Evolutionary conservation across 2,113 vertebrate genomes (phyloP).

Genomic region (Salvator merianae): DNA sequence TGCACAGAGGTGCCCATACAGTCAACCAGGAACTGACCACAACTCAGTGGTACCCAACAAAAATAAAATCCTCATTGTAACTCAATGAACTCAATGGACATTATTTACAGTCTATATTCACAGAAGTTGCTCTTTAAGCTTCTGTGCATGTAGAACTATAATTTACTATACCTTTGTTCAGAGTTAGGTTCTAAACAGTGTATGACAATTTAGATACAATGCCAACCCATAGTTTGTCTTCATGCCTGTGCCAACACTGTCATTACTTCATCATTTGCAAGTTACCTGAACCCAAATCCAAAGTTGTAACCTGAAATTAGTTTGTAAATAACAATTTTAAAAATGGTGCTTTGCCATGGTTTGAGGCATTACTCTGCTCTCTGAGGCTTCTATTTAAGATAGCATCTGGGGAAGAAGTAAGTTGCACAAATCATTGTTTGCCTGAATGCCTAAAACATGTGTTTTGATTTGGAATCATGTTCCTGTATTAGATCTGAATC

Average conservation of each 20-base stretch:
- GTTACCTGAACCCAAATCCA: background rate
- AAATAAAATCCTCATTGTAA: too few relatives aligned
- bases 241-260: background rate
- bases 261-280: background rate
- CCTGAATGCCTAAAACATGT: background rate
- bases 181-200: too few relatives aligned
- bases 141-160: too few relatives aligned
- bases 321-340: background rate
- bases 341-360: background rate
- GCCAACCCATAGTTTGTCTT: background rate
- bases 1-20: too few relatives aligned
- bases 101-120: background rate
- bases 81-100: too few relatives aligned
- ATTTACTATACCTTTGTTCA: too few relatives aligned
- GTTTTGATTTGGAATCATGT: background rate
- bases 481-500: background rate
- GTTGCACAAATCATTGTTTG: background rate
- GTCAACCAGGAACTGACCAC: too few relatives aligned
- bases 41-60: too few relatives aligned
- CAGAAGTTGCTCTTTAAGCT: background rate
- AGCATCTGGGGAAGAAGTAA: background rate
- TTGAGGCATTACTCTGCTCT: background rate
- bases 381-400: background rate
- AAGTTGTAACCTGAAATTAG: background rate
- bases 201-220: too few relatives aligned